phyloP scores from a whole-genome alignment of 2,113 vertebrate genomes.

The Chrysochloris asiatica region DNA sequence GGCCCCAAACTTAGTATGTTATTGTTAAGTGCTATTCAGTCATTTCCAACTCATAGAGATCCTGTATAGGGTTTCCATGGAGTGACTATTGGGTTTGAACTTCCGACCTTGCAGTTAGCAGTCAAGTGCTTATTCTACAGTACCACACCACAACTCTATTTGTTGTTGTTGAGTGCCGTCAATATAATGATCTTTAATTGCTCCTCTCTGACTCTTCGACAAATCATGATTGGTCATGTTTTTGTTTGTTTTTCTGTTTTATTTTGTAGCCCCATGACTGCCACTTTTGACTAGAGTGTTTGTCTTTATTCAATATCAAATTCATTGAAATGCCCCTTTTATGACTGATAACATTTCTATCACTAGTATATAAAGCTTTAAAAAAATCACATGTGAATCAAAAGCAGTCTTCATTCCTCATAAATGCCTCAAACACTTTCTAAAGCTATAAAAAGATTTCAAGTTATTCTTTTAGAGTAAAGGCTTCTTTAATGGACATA shows the following conservation, averaged over 20 bases:
- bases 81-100: no score
- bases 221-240: neutral
- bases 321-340: conserved; percentile 11
- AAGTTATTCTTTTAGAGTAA: conserved; percentile 51
- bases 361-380: conserved; percentile 22
- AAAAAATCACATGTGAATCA: neutral
- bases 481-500: conserved; percentile 17
- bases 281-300: conserved; percentile 22
- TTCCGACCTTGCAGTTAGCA: no score
- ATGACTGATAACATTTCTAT: conserved; percentile 15
- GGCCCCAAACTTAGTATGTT: no score
- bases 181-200: neutral
- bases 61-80: no score
- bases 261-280: neutral
- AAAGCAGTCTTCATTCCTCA: conserved; percentile 36
- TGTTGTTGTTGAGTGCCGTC: no score
- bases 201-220: neutral
- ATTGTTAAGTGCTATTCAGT: no score
- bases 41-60: no score
- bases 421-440: conserved; percentile 58
- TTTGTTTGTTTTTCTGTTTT: neutral
- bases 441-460: conserved; percentile 37
- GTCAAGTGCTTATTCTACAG: no score
- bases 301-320: conserved; percentile 32
- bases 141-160: no score